Percentiles rank a stretch among this genome's conserved stretches.
Evolutionary conservation across 2,888 invertebrate genomes (phyloP).

Genomic region (Aethes cnicana): DNA sequence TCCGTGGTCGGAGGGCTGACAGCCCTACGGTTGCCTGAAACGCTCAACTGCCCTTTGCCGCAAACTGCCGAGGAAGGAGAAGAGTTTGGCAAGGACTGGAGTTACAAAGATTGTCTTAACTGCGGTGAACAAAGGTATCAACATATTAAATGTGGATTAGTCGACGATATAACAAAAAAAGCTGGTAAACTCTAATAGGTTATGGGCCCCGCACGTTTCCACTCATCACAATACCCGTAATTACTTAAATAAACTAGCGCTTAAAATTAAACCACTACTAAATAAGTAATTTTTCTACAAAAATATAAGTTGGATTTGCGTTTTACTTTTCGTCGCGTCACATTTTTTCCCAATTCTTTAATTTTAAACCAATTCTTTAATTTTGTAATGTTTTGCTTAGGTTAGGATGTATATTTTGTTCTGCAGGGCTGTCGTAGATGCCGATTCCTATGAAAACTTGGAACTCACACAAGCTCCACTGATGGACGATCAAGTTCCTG

Average conservation of each 20-base stretch:
- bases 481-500: conserved; percentile 53
- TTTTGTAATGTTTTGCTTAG: no score
- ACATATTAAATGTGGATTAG: neutral
- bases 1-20: conserved; percentile 91
- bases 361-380: no score
- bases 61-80: conserved; percentile 95
- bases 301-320: no score
- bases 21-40: conserved; percentile 92
- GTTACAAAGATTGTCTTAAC: conserved; percentile 86
- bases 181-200: no score
- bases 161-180: no score
- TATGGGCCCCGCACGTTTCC: no score
- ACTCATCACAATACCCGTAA: no score
- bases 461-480: conserved; percentile 66
- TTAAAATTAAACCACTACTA: neutral
- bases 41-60: conserved; percentile 90
- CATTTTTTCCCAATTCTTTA: no score
- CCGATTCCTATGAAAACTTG: conserved; percentile 88
- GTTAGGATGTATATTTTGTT: conserved; percentile 31
- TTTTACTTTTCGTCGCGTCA: no score
- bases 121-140: conserved; percentile 87
- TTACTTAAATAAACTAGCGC: no score
- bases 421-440: conserved; percentile 77
- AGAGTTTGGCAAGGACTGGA: conserved; percentile 92
- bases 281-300: no score